Evolutionary conservation across 2,888 invertebrate species (phyloP), one percentile per base, ranked within the genome.

Genomic region (Mythimna pallens): DNA sequence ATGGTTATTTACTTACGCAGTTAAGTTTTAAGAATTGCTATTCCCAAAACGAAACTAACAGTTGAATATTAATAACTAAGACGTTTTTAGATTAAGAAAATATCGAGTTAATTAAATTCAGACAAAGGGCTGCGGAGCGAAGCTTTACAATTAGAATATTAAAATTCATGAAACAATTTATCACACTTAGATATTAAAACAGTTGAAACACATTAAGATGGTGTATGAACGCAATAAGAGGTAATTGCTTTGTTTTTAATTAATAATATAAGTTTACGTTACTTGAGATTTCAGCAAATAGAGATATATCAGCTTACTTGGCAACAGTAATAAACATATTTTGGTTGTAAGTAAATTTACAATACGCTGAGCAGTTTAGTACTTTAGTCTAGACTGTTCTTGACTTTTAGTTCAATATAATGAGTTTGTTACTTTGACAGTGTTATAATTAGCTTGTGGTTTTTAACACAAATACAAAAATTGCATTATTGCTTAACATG

Each of bases 151-250:
- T 80, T 67, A 17, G 64, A 83, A 65, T 76, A 82, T 78, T 78
- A 79, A 82, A 79, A 82, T 80, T 72, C 63, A 73, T 65, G 62
- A 65, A 78, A 71, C 64, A 65, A 65, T 72, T 80, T 62, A 66
- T 74, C 57, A 71, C 58, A 66, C 68, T 82, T 68, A 68, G 43
- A 83, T 68, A 65, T 69, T 73, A 66, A 69, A 80, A 63, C 70
- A 70, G 78, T 65, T 63, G 65, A 69, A 81, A 70, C 62, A 63
- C 55, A 71, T 66, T 67, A 62, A 64, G 62, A 68, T 65, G 77
- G 69, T 70, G 69, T 78, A 73, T 73, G 69, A 74, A 63, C 63
- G 65, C 55, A 67, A 66, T 77, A 73, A 68, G 25, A 70, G 57
- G 54, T 67, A 79, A 72, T 55, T 54, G 67, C n/a, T 73, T 55